Evolutionary conservation across 1,140 invertebrate genomes (phyloP), one percentile per base, ranked within the genome.

Genomic region (Tetramorium alpestre): DNA sequence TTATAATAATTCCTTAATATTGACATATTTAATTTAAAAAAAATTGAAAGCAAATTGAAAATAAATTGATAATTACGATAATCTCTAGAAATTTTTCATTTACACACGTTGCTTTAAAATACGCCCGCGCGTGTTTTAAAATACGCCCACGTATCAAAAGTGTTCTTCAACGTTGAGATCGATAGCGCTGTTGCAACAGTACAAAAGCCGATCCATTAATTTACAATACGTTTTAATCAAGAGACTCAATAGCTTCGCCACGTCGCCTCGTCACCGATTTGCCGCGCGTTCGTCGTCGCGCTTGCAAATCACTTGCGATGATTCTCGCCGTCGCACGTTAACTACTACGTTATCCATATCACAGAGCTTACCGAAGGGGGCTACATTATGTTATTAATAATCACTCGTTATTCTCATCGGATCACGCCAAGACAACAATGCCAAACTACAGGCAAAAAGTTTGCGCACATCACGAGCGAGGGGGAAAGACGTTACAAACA

Each of bases 361-460:
- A 75, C 65, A 90, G 85, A 90, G 89, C 89, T 89, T 90, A 78
- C 65, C 65, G 60, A 4, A 28, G 25, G 11, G 87, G 28, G 38
- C 10, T 25, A 51, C 58, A 87, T 87, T 87, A 76, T 70, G 73
- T 87, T 89, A 85, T 85, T 87, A 70, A 54, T 78, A 77, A 86
- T 90, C 65, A 90, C 89, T 88, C 82, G 65, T 90, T 86, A 90
- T 67, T 75, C 62, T 87, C 49, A 44, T 84, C 69, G 87, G 82
- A 56, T 85, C 82, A 91, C 84, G 87, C 65, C 87, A 91, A 90
- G 69, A 90, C 89, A 90, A 86, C 70, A 90, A 91, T 44, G 72
- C 64, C 78, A 87, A 90, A 86, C 86, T 90, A 88, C 89, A 88
- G 75, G 82, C 89, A 90, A 85, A 51, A 62, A 78, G 72, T 41